A percentile compares a stretch with the other conserved stretches of the same genome.
Evolutionary conservation across 2,888 invertebrate species (phyloP).

Genomic region (Caenorhabditis wallacei): DNA sequence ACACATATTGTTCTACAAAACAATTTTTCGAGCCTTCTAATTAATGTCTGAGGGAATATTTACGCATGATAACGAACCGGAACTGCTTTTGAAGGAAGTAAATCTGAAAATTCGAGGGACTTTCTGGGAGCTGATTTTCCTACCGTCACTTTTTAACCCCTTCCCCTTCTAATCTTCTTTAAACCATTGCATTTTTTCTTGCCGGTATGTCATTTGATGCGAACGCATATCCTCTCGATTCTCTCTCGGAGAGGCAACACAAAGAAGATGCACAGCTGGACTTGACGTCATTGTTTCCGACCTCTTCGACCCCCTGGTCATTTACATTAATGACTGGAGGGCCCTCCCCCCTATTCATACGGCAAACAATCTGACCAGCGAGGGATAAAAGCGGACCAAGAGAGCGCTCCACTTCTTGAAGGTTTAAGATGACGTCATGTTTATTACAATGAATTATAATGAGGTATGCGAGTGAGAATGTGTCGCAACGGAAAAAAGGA

Average conservation of each 20-base stretch:
- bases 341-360: slow-evolving; percentile 13
- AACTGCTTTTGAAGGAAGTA: too few relatives aligned
- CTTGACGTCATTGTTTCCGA: slow-evolving; percentile 46
- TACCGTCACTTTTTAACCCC: not conserved
- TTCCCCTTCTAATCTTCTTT: not conserved
- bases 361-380: slow-evolving; percentile 46
- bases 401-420: not conserved
- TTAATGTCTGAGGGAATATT: too few relatives aligned
- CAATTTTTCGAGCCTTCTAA: too few relatives aligned
- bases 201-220: slow-evolving; percentile 15
- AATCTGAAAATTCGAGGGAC: too few relatives aligned
- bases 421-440: slow-evolving; percentile 52
- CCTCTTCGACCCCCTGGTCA: slow-evolving; percentile 27
- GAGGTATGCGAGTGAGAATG: slow-evolving; percentile 5
- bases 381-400: not conserved
- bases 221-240: slow-evolving; percentile 12
- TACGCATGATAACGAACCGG: too few relatives aligned
- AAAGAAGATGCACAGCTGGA: slow-evolving; percentile 47
- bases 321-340: slow-evolving; percentile 44
- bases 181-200: not conserved
- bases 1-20: too few relatives aligned
- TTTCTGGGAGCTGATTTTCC: too few relatives aligned
- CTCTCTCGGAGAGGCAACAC: slow-evolving; percentile 14
- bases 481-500: slow-evolving; percentile 1
- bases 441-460: slow-evolving; percentile 42